Evolutionary conservation across 2,797 vertebrate species (phyloP), one percentile per base, ranked within the genome.

Genomic region (Epinephelus malabaricus): DNA sequence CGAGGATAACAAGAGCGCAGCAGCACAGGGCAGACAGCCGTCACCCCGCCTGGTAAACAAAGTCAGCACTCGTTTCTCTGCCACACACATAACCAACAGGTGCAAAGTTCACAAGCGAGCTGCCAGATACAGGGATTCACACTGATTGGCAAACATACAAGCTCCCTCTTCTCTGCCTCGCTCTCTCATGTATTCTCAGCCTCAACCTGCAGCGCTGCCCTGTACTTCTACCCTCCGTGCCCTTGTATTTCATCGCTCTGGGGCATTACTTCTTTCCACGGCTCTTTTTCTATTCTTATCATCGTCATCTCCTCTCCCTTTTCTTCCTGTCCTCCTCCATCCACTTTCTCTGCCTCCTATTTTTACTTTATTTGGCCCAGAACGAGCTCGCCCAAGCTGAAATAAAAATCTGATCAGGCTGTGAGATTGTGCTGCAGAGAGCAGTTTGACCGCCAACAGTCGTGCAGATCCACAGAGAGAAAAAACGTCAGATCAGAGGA

Each of bases 71-170:
- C 66, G 45, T 65, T 64, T 58, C 49, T 14, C 50, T 62, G 68
- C 58, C 69, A 50, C 67, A 51, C 69, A 65, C 58, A 81, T 43
- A 49, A 19, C 85, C 82, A 86, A 79, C 81, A 84, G 78, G 81
- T 81, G 65, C 83, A 83, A 80, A 79, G 81, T 85, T 87, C 85
- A 85, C 59, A 25, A 69, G 61, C 78, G n/a, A 63, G 58, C 81
- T 85, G 76, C 53, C 81, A 69, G 65, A 73, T 27, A 64, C 63
- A 55, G 63, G 59, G 74, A 45, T 53, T 46, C 76, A 60, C 46
- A 10, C 47, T 53, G 64, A 79, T 46, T 72, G 75, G 68, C 74
- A 82, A 71, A 65, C 73, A 85, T 4, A 72, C 71, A 64, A 55
- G 25, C 70, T 21, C 73, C 46, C 23, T 5, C 17, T 1, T 27